These are phyloP conservation scores for Parotocinclus haroldoi DNA, from an alignment of 2,797 vertebrate species.

Conservation along the genomic window DNA sequence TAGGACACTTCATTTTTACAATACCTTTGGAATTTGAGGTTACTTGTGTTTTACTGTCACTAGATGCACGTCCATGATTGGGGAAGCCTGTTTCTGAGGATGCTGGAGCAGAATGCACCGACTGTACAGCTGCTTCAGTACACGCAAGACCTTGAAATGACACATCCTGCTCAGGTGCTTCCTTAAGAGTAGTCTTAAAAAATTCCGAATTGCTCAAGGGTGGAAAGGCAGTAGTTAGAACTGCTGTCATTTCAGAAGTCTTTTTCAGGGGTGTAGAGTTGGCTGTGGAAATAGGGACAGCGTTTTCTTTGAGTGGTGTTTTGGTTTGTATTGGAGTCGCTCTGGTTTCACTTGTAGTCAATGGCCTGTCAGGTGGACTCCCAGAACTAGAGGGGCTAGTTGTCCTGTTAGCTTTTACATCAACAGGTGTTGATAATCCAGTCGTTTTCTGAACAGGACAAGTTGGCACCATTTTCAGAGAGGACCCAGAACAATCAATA, in stretches of 20 bases:
- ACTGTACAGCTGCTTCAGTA: not conserved
- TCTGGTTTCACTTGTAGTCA: no score
- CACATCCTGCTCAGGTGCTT: not conserved
- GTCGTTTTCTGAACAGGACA: not conserved
- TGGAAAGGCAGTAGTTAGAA: no score
- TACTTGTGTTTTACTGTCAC: not conserved
- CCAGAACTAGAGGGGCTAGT: no score
- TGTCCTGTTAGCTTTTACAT: no score
- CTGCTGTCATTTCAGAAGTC: not conserved
- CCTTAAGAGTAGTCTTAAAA: no score
- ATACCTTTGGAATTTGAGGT: not conserved
- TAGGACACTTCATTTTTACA: not conserved
- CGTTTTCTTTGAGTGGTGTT: no score
- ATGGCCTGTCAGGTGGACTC: no score
- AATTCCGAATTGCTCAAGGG: not conserved
- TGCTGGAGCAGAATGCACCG: not conserved
- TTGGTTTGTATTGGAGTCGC: no score
- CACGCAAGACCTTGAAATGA: not conserved
- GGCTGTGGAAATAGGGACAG: not conserved
- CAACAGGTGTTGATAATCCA: no score
- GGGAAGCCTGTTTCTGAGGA: not conserved
- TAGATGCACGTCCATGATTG: not conserved
- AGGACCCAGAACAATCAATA: constrained; percentile 10
- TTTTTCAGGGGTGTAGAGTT: not conserved
- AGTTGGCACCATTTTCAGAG: not conserved